These are phyloP conservation scores for Bombus sibiricus DNA, from an alignment of 1,140 invertebrate genomes.

Conservation along the genomic window DNA sequence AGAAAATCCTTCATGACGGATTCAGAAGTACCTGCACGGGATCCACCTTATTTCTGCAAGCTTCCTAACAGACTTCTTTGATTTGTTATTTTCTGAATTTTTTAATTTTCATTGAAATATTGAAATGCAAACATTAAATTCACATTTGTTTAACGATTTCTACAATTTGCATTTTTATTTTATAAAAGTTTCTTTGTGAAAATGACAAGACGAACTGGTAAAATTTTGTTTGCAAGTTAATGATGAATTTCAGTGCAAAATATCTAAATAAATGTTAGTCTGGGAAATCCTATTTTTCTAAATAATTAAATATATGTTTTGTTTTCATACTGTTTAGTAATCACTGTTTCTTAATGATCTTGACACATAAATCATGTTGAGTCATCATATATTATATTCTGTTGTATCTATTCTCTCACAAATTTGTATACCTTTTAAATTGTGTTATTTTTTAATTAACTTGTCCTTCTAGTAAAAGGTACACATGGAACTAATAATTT, in stretches of 20 bases:
- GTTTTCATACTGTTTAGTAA: no score
- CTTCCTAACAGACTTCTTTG: conserved; percentile 60
- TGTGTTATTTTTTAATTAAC: not conserved
- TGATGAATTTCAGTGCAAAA: not conserved
- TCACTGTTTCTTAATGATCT: not conserved
- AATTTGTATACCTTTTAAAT: conserved; percentile 5
- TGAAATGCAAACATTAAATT: not conserved
- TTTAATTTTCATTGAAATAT: conserved; percentile 10
- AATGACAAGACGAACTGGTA: not conserved
- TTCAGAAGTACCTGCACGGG: conserved; percentile 69
- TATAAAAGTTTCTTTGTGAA: not conserved
- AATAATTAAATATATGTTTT: not conserved
- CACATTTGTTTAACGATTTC: not conserved
- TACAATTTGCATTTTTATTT: not conserved
- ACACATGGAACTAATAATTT: not conserved
- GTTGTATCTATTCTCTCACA: not conserved
- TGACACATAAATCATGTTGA: conserved; percentile 23
- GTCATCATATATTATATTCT: conserved; percentile 16
- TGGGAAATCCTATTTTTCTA: not conserved
- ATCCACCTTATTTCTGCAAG: conserved; percentile 66
- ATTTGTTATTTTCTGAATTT: conserved; percentile 55
- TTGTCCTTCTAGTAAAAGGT: not conserved
- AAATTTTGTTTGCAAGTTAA: conserved; percentile 13
- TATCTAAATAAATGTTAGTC: not conserved
- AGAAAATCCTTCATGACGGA: conserved; percentile 64